Evolutionary conservation across 2,888 invertebrate species (phyloP), one percentile per base, ranked within the genome.

Genomic region (Tanypteryx hageni): DNA sequence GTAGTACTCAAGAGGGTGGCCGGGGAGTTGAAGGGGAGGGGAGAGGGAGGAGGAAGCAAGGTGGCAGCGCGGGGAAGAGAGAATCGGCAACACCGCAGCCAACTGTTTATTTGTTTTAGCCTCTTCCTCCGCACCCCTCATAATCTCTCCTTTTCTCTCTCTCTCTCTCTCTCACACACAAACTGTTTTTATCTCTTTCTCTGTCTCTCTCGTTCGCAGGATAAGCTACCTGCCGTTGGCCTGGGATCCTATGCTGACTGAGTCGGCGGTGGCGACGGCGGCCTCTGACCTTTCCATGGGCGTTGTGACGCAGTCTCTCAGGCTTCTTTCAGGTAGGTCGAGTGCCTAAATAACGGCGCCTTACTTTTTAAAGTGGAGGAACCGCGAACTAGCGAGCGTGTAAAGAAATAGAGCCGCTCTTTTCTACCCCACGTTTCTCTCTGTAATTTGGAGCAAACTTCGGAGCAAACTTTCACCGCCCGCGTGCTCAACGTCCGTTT

Each of bases 261-360:
- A 89, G 18, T 76, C 76, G 76, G 22, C 76, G 13, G 56, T 64
- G 56, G 89, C 44, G 18, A 89, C 89, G 59, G 18, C 64, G 64
- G n/a, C 89, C 64, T 68, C 89, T 64, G 89, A 89, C 89, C 89
- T 89, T 64, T 68, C 89, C 68, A 89, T 89, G 10, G 89, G 89
- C 11, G 64, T 89, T 44, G 68, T 89, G 61, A 68, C 68, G 56
- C 89, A 64, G 44, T 89, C 89, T 44, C 44, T 89, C 5, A 27
- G 89, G 31, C 89, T 89, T 31, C 64, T 89, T 22, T 89, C 89
- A 9, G 89, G 89, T 89, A 44, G 44, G 89, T 89, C 44, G 44
- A 44, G 44, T 44, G 5, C 44, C 0, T 27, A 0, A 0, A 18
- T 18, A 8, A 9, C 11, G 31, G 7, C 82, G 4, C 27, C 14